Conservation (phyloP, 2,888 invertebrate genomes). For the Deilephila elpenor region DNA sequence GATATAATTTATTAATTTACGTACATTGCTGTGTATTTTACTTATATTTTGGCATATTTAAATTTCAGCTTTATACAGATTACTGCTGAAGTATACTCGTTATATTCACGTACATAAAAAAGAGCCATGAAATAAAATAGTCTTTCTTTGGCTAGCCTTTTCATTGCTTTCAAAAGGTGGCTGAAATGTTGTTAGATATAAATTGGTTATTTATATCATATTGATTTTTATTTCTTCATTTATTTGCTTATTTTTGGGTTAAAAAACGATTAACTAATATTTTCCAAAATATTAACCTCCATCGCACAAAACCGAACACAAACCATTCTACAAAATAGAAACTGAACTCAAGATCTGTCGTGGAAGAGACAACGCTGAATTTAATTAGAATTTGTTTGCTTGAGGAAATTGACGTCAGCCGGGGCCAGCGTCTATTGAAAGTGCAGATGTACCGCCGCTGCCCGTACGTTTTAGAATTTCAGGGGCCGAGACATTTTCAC, state of each 20-base stretch:
- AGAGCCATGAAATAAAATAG: too few species aligned
- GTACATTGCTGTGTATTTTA: too few species aligned
- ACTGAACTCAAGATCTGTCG: slow-evolving; percentile 27
- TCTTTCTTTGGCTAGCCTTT: too few species aligned
- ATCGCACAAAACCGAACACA: background rate
- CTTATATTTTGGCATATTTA: too few species aligned
- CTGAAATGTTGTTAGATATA: too few species aligned
- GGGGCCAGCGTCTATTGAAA: background rate
- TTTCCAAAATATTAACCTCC: background rate
- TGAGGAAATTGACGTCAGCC: slow-evolving; percentile 35
- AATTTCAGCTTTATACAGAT: too few species aligned
- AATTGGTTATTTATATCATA: too few species aligned
- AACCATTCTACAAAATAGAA: background rate
- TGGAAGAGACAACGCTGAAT: slow-evolving; percentile 35
- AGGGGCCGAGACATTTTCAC: background rate
- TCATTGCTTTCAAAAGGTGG: too few species aligned
- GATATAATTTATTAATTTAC: background rate
- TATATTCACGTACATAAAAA: too few species aligned
- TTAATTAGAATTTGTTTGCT: slow-evolving; percentile 51
- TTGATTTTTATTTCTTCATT: too few species aligned
- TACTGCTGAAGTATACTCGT: too few species aligned
- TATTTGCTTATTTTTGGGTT: too few species aligned
- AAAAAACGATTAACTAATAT: background rate
- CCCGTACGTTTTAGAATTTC: background rate
- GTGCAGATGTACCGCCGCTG: background rate